phyloP scores from a whole-genome alignment of 2,113 vertebrate species.

The Hylia prasina region DNA sequence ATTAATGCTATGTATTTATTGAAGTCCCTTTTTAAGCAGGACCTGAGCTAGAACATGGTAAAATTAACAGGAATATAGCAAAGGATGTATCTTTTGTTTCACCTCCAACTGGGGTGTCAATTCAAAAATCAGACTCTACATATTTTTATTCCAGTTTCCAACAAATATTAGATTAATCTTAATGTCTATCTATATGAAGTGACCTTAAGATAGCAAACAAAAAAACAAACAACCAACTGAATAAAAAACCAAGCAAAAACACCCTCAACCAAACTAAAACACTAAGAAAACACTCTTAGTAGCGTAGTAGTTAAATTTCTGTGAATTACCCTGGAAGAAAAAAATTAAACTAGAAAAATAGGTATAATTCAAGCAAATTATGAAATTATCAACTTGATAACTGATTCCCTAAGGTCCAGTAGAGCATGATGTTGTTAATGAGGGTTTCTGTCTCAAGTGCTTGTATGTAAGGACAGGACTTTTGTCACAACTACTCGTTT shows the following conservation, averaged over 20 bases:
- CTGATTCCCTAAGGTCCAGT: neutral
- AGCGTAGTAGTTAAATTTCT: neutral
- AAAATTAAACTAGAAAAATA: neutral
- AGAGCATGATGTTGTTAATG: accelerated
- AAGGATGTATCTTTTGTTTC: neutral
- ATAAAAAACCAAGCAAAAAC: neutral
- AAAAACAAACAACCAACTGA: neutral
- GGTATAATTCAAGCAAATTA: neutral
- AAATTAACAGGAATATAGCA: neutral
- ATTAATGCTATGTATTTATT: neutral
- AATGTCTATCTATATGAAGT: neutral
- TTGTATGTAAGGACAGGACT: neutral
- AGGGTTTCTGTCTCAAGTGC: neutral
- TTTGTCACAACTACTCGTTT: accelerated
- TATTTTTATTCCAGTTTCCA: neutral
- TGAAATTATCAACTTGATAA: neutral
- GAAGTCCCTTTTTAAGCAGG: neutral
- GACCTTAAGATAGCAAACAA: neutral
- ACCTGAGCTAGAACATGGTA: neutral
- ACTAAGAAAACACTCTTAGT: neutral
- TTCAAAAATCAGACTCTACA: neutral
- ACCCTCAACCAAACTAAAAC: neutral
- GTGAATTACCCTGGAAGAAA: neutral
- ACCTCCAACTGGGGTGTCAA: neutral
- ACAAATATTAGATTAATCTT: neutral